Evolutionary conservation across 2,797 vertebrate species (phyloP).

Genomic region (Danio choprae): DNA sequence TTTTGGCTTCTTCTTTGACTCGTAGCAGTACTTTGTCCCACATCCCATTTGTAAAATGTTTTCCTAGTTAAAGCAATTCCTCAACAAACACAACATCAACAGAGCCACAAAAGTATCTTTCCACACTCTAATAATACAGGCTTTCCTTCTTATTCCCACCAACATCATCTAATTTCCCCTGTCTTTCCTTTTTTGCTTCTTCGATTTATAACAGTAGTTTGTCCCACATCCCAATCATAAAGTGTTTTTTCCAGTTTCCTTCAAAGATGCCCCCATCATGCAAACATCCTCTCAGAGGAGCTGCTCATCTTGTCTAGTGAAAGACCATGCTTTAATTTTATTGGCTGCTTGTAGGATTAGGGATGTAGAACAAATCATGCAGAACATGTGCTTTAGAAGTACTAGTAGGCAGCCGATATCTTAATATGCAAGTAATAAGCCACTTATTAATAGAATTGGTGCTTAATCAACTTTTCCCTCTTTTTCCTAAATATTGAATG

Average conservation of each 20-base stretch:
- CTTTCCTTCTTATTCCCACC: slow-evolving; percentile 24
- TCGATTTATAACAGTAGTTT: background rate
- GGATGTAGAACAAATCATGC: no score
- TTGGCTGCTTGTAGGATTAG: no score
- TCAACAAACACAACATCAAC: slow-evolving; percentile 36
- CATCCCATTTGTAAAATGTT: slow-evolving; percentile 42
- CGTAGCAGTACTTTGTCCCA: background rate
- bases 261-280: background rate
- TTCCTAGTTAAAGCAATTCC: slow-evolving; percentile 50
- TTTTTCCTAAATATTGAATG: no score
- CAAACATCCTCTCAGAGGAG: no score
- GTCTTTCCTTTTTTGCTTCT: background rate
- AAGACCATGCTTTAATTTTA: no score
- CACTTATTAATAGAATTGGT: no score
- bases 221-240: slow-evolving; percentile 34
- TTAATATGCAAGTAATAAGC: no score
- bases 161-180: background rate
- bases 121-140: slow-evolving; percentile 38
- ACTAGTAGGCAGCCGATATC: no score
- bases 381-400: no score
- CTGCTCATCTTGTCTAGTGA: no score
- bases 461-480: no score
- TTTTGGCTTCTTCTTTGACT: background rate
- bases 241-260: slow-evolving; percentile 47
- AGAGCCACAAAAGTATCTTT: slow-evolving; percentile 33